Evolutionary conservation across 2,888 invertebrate genomes (phyloP), one percentile per base, ranked within the genome.

Genomic region (Scrobipalpa atriplicella): DNA sequence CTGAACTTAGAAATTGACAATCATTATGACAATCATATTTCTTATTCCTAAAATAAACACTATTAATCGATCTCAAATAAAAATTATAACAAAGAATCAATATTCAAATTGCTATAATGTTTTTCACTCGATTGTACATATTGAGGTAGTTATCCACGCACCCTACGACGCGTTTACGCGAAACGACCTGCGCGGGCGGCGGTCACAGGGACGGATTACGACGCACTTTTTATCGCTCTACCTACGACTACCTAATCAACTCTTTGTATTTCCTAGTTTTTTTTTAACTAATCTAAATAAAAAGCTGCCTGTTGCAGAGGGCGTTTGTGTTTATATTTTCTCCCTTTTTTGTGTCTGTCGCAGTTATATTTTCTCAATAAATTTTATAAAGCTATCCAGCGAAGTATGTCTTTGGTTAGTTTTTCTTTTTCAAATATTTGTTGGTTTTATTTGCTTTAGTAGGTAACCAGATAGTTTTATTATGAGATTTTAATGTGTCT

Each of bases 91-190:
- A 16, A 47, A 6, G 16, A n/a, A 47, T 47, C n/a, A 7, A 47
- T 47, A 47, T 47, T n/a, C n/a, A 5, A 47, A 7, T 47, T 3
- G 1, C n/a, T 56, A n/a, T 5, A n/a, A n/a, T 47, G 47, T 21
- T 56, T 56, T 56, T 56, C 29, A 21, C 11, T 11, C 5, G 47
- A 47, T 7, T 56, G 54, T 21, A 21, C 21, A 19, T 21, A 19
- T 11, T n/a, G 41, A 6, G 5, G 47, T n/a, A n/a, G 13, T 47
- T n/a, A n/a, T 6, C n/a, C 2, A 56, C 54, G 54, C 54, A 56
- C 54, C 54, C 54, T 13, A 56, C 61, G 64, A 65, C 66, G 68
- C 64, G 19, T 54, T 54, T 54, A 21, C 21, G 54, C 54, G 54
- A 56, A 56, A 56, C 54, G 54, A 21, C 54, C 54, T 52, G 52